phyloP scores from a whole-genome alignment of 2,797 vertebrate species.

The Pseudochaenichthys georgianus region DNA sequence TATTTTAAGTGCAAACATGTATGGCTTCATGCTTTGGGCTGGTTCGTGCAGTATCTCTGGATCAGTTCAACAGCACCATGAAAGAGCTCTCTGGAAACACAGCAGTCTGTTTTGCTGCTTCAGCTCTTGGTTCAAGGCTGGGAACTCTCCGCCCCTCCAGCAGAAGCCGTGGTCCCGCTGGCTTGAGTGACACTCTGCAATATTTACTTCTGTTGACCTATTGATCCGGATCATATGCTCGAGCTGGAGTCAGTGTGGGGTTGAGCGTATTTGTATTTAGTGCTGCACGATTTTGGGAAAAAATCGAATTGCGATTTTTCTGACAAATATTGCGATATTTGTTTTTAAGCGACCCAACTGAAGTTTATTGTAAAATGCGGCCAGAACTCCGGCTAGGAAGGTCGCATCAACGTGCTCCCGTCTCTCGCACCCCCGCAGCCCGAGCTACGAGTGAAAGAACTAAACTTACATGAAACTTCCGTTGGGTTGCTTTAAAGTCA shows the following conservation, averaged over 20 bases:
- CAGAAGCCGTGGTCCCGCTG: constrained; percentile 36
- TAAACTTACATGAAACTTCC: too few species aligned
- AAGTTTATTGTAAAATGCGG: too few species aligned
- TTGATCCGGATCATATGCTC: constrained; percentile 45
- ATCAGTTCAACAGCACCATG: not conserved
- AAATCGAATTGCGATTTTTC: too few species aligned
- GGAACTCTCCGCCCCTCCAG: constrained; percentile 46
- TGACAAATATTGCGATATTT: too few species aligned
- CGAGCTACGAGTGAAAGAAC: too few species aligned
- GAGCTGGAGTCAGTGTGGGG: constrained; percentile 19
- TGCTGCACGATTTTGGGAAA: too few species aligned
- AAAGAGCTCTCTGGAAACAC: constrained; percentile 9
- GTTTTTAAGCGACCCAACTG: too few species aligned
- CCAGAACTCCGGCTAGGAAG: too few species aligned
- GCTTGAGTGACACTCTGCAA: constrained; percentile 43
- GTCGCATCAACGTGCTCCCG: too few species aligned
- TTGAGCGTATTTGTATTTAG: constrained; percentile 27
- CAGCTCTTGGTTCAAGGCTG: constrained; percentile 36
- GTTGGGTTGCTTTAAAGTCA: too few species aligned
- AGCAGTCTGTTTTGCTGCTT: constrained; percentile 22
- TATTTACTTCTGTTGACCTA: constrained; percentile 60
- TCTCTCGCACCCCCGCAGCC: too few species aligned
- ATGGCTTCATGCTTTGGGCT: not conserved
- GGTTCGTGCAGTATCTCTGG: not conserved
- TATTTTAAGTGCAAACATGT: not conserved